Base-by-base conservation (phyloP, 2,113 vertebrate genomes). In the Calyptommatus sinebrachiatus region DNA sequence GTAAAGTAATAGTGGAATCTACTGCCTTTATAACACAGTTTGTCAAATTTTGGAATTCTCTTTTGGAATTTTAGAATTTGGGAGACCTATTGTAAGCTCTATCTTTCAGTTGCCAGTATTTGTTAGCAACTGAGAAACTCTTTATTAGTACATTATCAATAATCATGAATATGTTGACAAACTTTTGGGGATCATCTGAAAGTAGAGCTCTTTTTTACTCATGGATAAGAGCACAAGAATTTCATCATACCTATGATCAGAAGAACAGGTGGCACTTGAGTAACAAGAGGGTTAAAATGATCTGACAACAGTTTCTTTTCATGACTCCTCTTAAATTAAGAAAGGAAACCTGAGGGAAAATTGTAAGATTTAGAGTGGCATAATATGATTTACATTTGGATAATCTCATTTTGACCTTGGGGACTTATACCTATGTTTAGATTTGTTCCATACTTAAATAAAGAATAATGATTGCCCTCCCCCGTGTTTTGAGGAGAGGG, bases 371-470 rank as follows among this genome's bases (percentile, higher is more conserved):
- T 48, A 28, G 66, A 77, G 20, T 50, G 14, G 16, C 4, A 57
- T 57, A 18, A 57, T 57, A 57, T 57, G 16, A 16, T 67, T 77
- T 29, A 77, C 48, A 77, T 50, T 21, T 29, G 45, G 9, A 46
- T 8, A 46, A 21, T 67, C 2, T 10, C n/a, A 66, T 24, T 68
- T 35, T 57, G 28, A 69, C 21, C 66, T 68, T 57, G 12, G 28
- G 26, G 16, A 22, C 11, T 35, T 69, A n/a, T 35, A 14, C 29
- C 18, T 69, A 46, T 77, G 63, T n/a, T 67, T 72, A 57, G 35
- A 31, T 73, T 77, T 77, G 50, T 74, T 73, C 76, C 68, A 61
- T 48, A 72, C 69, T 35, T 60, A 86, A 71, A 57, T 60, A 31
- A 66, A 73, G 28, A 24, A 28, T 67, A 20, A 9, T 7, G 22